Evolutionary conservation across 37 sponge, comb jelly and placozoan genomes (phyloP), one percentile per base, ranked within the genome.

Genomic region (Oscarella lobularis): DNA sequence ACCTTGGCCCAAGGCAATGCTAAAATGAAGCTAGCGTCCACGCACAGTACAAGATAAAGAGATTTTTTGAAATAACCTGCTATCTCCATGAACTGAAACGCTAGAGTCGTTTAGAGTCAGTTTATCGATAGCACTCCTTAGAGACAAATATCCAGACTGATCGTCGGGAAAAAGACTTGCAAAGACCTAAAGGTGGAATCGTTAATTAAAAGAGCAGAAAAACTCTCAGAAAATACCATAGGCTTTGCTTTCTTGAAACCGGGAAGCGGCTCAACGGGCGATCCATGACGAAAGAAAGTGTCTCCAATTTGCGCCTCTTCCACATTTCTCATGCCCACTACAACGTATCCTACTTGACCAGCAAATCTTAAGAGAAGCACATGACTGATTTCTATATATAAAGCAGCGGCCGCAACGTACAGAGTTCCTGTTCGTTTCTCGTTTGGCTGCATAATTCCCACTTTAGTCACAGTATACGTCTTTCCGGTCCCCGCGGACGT

Each of bases 291-390:
- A 60, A 83, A 77, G n/a, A 93, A 85, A 1, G 98, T 97, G 72
- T 97, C 98, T 38, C 98, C 98, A n/a, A 97, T 82, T 36, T 68
- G 74, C 31, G 95, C 84, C 54, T 97, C 91, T 2, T 72, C 41
- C 35, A 79, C 79, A 54, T 39, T 76, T n/a, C 77, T 81, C 87
- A 97, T 93, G 39, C 86, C 88, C 66, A 86, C 35, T 35, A 87
- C 77, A 6, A 90, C 66, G 37, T 90, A 97, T 0, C 98, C 98
- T 30, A 97, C 89, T 55, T 97, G 98, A 0, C 98, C 98, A 14
- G 91, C 78, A 6, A 33, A 33, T 2, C 76, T 81, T 67, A 38
- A 4, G 4, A 74, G 4, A 74, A n/a, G 5, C 20, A n/a, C n/a
- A n/a, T n/a, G 4, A 70, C 29, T 66, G 29, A 82, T 66, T 38